phyloP scores from a whole-genome alignment of 2,113 vertebrate genomes.

The Pomatorhinus ruficollis region DNA sequence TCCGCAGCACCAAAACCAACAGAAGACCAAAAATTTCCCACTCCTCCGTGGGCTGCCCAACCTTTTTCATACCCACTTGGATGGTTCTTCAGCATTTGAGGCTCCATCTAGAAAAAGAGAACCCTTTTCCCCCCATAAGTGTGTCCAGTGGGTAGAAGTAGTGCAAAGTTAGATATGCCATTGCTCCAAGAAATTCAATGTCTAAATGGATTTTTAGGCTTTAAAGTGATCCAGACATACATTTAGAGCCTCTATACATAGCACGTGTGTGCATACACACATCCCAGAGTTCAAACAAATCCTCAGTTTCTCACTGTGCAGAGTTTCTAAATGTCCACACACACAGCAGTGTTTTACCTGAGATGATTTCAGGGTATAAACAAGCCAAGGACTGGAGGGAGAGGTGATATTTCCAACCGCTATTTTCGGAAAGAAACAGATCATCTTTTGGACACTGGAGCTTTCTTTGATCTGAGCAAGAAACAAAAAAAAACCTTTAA shows the following conservation, averaged over 20 bases:
- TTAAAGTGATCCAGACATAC: not conserved
- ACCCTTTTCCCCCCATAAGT: not conserved
- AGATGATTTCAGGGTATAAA: not conserved
- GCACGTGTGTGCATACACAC: fast-evolving
- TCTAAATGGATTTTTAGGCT: not conserved
- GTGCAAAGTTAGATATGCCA: not conserved
- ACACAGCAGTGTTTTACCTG: not conserved
- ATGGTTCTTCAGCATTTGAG: not conserved
- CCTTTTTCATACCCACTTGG: not conserved
- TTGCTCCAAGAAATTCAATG: not conserved
- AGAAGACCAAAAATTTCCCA: not conserved
- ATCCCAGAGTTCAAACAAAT: not conserved
- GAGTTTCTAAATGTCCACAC: not conserved
- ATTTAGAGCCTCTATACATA: not conserved
- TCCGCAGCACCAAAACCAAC: not conserved
- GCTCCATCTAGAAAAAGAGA: not conserved
- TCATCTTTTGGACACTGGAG: not conserved
- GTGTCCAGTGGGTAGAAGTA: not conserved
- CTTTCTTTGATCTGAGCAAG: not conserved
- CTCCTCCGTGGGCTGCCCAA: no score
- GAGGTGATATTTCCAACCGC: not conserved
- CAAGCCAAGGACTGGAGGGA: not conserved
- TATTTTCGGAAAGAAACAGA: not conserved
- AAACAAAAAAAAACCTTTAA: not conserved
- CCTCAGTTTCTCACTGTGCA: not conserved